Base-by-base conservation (phyloP, 2,797 vertebrate species). In the Pangasius sanitwongsei region DNA sequence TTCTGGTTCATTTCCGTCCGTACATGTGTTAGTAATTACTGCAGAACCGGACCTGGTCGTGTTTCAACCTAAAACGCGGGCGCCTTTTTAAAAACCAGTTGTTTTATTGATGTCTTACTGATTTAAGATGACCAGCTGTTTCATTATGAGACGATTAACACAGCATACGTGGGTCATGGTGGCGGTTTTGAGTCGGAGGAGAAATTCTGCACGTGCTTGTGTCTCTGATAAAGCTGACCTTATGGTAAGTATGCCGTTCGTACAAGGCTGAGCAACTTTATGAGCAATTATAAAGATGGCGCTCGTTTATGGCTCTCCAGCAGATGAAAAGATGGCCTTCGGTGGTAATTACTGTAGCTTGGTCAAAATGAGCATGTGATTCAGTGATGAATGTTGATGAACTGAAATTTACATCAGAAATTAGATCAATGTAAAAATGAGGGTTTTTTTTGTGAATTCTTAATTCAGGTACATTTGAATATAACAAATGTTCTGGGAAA, bases 1-100 rank as follows among this genome's bases (percentile, higher is more conserved):
- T 94, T 93, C 92, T 92, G 92, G 89, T 94, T 95, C 92, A 94
- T 95, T 94, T 96, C 93, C 91, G 41, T 90, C 91, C 87, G 83
- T 91, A 91, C 90, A 88, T 89, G 88, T 92, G 92, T 92, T 91
- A 28, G 85, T 92, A 89, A 92, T 93, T 90, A 92, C 88, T 61
- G 82, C 65, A 82, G 84, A 89, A 85, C 89, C 86, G 48, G 92
- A 88, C 83, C 90, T 65, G 85, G 72, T 65, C 55, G 31, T 37
- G 18, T 80, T 88, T 88, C 88, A n/a, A 20, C 20, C 41, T 31
- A 41, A 83, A 48, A 37, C 78, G 74, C 59, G 0, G 48, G 5
- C 44, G 23, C 28, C 13, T 70, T 85, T 9, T 61, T 44, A 4
- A 57, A 72, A 48, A 41, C 4, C n/a, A 11, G 12, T 81, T 48